Base-by-base conservation (phyloP, 2,888 invertebrate genomes). In the Metellina segmentata region DNA sequence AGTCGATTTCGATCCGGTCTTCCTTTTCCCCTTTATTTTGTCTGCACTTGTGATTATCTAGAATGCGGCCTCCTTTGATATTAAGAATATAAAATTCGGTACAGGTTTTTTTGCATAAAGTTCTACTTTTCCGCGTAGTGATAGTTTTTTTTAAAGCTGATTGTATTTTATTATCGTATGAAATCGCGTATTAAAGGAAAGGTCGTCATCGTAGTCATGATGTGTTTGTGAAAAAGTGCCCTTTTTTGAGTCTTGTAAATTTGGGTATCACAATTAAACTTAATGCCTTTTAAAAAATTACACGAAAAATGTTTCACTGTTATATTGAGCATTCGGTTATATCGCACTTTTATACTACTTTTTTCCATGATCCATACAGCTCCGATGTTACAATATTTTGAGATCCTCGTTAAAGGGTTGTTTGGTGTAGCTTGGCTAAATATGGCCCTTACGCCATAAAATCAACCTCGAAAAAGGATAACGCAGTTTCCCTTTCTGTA, bases 21-120 rank as follows among this genome's bases (percentile, higher is more conserved):
- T 13, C 49, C 7, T 71, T 53, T 1, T 13, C 8, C 61, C 34
- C 74, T 74, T 13, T 11, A 20, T 53, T 20, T 13, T 20, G 79
- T 20, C 49, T 71, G 86, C 78, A 51, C 69, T 86, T 86, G 49
- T 78, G 52, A 69, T 86, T 86, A 53, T 70, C 48, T 48, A 72
- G 79, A 72, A 79, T 81, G 79, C 51, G 16, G 82, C 13, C 71
- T 20, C 19, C 78, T 78, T 87, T 87, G 79, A 79, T 87, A 13
- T 79, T 34, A 51, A 16, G 20, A 53, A 53, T 61, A 20, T 78
- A 49, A 77, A 77, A n/a, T 20, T 19, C 8, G 19, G 49, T 19
- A 16, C 6, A 13, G n/a, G 77, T 13, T 7, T 5, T 61, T 16
- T 61, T 61, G 61, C 61, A 1, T 61, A 5, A 34, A 4, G 34